Evolutionary conservation across 2,113 vertebrate species (phyloP).

Genomic region (Maccullochella peelii): DNA sequence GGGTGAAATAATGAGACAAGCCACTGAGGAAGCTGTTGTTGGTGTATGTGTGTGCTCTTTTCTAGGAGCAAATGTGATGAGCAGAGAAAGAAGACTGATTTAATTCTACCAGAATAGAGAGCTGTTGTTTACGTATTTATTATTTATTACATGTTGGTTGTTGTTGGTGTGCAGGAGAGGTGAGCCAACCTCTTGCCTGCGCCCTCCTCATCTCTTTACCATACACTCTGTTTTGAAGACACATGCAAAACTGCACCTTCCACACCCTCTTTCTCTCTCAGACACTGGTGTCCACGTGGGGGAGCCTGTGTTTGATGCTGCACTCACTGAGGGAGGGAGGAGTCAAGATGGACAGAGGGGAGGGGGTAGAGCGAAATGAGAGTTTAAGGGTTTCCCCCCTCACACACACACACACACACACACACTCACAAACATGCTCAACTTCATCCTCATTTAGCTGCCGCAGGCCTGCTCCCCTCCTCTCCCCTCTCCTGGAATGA

Average conservation of each 20-base stretch:
- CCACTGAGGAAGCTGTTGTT: background rate
- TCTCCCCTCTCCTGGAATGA: constrained; percentile 39
- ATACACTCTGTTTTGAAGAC: background rate
- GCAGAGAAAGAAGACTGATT: background rate
- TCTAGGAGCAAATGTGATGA: constrained; percentile 41
- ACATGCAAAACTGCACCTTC: background rate
- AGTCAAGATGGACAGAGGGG: constrained; percentile 57
- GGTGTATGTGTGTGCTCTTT: background rate
- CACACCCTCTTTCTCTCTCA: background rate
- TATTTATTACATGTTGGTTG: constrained; percentile 6
- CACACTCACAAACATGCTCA: constrained; percentile 23
- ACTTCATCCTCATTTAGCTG: constrained; percentile 61
- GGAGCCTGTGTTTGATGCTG: constrained; percentile 60
- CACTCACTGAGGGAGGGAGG: constrained; percentile 55
- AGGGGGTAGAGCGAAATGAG: constrained; percentile 35
- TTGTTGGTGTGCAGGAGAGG: background rate
- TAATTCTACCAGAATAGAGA: constrained; percentile 5
- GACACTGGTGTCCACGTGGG: constrained; percentile 50
- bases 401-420: constrained; percentile 8
- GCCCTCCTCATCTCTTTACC: background rate
- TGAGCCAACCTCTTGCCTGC: constrained; percentile 16
- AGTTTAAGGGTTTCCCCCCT: constrained; percentile 56
- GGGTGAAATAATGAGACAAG: background rate
- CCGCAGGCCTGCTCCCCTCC: constrained; percentile 33
- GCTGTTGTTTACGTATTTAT: constrained; percentile 22